Base-by-base conservation (phyloP, 1,140 invertebrate species). In the Nilaparvata lugens region DNA sequence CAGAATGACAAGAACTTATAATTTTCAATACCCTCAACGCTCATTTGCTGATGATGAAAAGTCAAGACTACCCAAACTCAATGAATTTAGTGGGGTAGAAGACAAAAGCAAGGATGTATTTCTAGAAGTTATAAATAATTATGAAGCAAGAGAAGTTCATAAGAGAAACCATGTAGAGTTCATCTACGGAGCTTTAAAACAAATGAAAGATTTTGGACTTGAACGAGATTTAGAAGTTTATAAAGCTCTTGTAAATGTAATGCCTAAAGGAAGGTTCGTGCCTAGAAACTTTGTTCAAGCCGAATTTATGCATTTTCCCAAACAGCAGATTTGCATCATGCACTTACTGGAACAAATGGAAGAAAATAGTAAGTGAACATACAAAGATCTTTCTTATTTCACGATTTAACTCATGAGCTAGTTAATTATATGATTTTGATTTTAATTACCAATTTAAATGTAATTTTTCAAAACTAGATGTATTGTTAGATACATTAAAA, bases 301-400 rank as follows among this genome's bases (percentile, higher is more conserved):
- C 0, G 90, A 95, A 71, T 89, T 95, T 65, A 83, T 87, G 80
- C 91, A 97, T 74, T 97, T 90, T 77, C 91, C 94, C 0, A 90
- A 91, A 74, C 95, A 99, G 67, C 97, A 99, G 70, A 82, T 92
- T 56, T 93, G 91, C 75, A 87, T 85, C 19, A 83, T 96, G 7
- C 87, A 92, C 69, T 65, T 98, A 43, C 73, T 98, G 11, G 82
- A 88, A 65, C 82, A 93, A 77, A 97, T 98, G 91, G 93, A 97
- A 78, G 75, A 85, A 59, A 87, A 94, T 79, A 83, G 87, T 88
- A 76, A 71, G 64, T 25, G n/a, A 4, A 19, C 14, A 28, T 52
- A n/a, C 23, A 9, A 19, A 7, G 21, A 18, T n/a, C 9, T 9
- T 9, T 52, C 7, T 9, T n/a, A 52, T 9, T 42, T 11, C 38